phyloP scores from a whole-genome alignment of 2,113 vertebrate species.

The Falcunculus frontatus region DNA sequence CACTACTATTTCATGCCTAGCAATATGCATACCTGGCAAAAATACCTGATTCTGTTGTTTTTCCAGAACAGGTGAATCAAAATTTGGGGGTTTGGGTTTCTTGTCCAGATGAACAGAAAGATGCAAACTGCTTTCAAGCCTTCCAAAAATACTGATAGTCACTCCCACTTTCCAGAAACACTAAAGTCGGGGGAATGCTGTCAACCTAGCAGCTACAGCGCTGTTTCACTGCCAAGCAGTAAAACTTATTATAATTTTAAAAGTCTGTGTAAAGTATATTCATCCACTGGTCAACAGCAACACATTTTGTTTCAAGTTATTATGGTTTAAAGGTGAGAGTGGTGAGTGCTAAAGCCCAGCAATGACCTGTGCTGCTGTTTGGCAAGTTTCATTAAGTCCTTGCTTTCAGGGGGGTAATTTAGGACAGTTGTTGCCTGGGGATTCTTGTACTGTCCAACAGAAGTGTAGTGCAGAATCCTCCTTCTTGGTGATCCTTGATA shows the following conservation, averaged over 20 bases:
- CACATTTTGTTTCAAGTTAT: not conserved
- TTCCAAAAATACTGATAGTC: not conserved
- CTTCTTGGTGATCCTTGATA: not conserved
- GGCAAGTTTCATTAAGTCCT: not conserved
- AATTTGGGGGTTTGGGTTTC: not conserved
- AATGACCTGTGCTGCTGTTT: not conserved
- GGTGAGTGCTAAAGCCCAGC: not conserved
- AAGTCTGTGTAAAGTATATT: not conserved
- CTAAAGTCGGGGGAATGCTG: not conserved
- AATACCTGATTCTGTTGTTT: not conserved
- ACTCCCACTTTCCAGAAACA: not conserved
- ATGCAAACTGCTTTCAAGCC: not conserved
- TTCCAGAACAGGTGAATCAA: not conserved
- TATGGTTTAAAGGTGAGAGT: not conserved
- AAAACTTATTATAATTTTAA: not conserved
- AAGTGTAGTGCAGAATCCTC: not conserved
- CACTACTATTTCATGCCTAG: not conserved
- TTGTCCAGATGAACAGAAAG: not conserved
- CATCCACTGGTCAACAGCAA: not conserved
- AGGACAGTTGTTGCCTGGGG: not conserved
- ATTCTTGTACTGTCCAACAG: not conserved
- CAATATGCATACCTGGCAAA: rapidly evolving
- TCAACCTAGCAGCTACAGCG: not conserved
- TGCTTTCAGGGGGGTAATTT: not conserved
- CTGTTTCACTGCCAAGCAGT: not conserved